phyloP scores from a whole-genome alignment of 2,888 invertebrate species.

The Aspidapion aeneum region DNA sequence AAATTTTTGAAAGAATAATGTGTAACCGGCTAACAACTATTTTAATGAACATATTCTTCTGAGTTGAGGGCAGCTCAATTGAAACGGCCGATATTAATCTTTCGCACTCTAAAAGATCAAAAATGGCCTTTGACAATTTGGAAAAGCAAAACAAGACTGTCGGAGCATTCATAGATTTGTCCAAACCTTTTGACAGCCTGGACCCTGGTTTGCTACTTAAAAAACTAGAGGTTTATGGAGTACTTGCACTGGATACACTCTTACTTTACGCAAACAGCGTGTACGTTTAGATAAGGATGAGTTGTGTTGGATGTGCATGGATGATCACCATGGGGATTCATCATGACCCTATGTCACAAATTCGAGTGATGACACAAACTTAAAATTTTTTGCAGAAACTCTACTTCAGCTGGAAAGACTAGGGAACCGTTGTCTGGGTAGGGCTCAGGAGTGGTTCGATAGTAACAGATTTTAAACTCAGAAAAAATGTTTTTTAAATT shows the following conservation, averaged over 20 bases:
- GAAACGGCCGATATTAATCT: neutral
- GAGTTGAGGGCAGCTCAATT: neutral
- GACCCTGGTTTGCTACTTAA: neutral
- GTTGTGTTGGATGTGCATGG: no score
- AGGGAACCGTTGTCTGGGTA: neutral
- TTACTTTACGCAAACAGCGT: neutral
- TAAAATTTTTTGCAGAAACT: neutral
- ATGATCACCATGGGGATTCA: no score
- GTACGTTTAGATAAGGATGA: neutral
- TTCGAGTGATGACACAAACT: no score
- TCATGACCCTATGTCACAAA: no score
- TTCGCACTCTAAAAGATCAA: neutral
- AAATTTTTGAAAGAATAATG: neutral
- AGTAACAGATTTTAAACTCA: neutral
- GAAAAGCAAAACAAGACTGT: neutral
- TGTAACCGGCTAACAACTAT: neutral
- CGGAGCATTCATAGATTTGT: neutral
- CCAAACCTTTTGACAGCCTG: neutral
- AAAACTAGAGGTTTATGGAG: neutral
- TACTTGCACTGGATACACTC: neutral
- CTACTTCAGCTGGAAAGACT: neutral
- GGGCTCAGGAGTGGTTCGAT: neutral
- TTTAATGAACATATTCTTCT: neutral
- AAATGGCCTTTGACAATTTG: neutral
- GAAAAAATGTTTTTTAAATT: neutral